Base-by-base conservation (phyloP, 2,888 invertebrate species). In the Hyles lineata region DNA sequence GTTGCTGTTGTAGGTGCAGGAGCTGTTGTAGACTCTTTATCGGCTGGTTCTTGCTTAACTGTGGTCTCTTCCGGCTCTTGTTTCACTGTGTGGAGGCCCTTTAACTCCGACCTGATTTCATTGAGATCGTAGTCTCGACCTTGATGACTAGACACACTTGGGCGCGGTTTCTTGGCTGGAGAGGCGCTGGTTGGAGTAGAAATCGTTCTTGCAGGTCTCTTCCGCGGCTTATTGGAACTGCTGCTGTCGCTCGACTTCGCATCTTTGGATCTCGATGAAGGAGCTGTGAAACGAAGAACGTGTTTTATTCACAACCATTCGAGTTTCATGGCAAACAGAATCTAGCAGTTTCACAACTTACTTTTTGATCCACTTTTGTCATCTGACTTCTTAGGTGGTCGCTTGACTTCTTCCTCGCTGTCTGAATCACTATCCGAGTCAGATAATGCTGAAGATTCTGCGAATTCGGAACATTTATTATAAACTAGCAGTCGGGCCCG, bases 31-130 rank as follows among this genome's bases (percentile, higher is more conserved):
- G 77, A 62, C 15, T 92, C 92, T 72, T 88, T 89, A 17, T 88
- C 90, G 0, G 87, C 11, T 75, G 86, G 50, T 76, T 92, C 90
- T 84, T 90, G 87, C 84, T 88, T 91, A n/a, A 74, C 70, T 15
- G 72, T 50, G 25, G 82, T 71, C 71, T 90, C 89, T n/a, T 95
- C 95, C 0, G 90, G 85, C 71, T 95, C 95, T 29, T 93, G 93
- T 71, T 95, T 92, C 29, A 95, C 96, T 0, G 94, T 89, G 61
- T 93, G 91, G 2, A 98, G 96, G 7, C 98, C 98, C 89, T 98
- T 98, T 4, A 98, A 90, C 86, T 98, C 98, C 0, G 97, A 97
- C 78, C 98, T 95, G 74, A 98, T 98, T 91, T 98, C 97, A 89
- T 97, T 97, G 32, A 98, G 94, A 90, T 98, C 98, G 85, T 97